Evolutionary conservation across 2,797 vertebrate species (phyloP).

Genomic region (Lacerta viridis): DNA sequence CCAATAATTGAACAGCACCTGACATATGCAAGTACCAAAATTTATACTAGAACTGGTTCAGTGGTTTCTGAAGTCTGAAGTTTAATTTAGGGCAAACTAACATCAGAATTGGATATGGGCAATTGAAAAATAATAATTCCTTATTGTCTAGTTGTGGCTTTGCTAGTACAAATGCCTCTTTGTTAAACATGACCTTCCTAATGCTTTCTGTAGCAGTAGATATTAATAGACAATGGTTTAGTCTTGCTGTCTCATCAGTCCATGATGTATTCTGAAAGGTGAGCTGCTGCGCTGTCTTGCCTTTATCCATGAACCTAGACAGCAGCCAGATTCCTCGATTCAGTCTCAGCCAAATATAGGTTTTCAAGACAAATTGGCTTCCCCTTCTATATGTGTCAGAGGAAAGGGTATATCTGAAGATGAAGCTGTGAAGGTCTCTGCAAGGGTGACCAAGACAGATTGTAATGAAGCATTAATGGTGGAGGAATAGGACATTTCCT

Average conservation of each 20-base stretch:
- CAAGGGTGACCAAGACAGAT: conserved; percentile 32
- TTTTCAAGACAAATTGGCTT: conserved; percentile 19
- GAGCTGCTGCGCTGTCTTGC: neutral
- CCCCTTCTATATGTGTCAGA: neutral
- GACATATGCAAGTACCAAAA: neutral
- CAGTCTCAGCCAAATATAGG: neutral
- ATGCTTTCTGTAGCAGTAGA: neutral
- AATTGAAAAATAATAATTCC: neutral
- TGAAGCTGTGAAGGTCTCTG: conserved; percentile 35
- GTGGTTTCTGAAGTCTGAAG: neutral
- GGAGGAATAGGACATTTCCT: conserved; percentile 18
- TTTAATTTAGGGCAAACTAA: neutral
- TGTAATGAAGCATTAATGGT: conserved; percentile 40
- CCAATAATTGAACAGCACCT: neutral
- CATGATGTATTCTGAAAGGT: neutral
- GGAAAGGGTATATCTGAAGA: neutral
- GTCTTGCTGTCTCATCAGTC: neutral
- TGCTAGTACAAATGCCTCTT: neutral
- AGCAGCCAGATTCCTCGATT: neutral
- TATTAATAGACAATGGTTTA: neutral
- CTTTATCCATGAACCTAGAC: neutral
- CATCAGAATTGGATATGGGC: neutral
- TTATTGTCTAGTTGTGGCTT: neutral
- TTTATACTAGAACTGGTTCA: neutral
- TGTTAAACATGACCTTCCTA: neutral